Percentiles rank a stretch among this genome's conserved stretches.
phyloP scores from a whole-genome alignment of 2,888 invertebrate genomes.

The Gastrophysa polygoni region DNA sequence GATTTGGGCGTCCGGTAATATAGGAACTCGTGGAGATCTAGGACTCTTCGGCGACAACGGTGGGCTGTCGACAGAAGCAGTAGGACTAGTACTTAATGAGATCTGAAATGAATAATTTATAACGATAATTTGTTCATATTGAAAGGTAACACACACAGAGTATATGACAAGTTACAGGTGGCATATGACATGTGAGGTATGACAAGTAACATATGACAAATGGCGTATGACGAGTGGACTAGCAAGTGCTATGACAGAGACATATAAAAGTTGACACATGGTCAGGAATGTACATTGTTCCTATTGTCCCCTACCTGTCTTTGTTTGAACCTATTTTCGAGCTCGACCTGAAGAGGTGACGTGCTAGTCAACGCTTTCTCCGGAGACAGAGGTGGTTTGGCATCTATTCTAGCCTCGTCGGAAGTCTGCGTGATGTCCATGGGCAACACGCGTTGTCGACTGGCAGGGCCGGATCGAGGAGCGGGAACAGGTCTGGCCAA shows the following conservation, averaged over 20 bases:
- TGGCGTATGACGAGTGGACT: too few relatives aligned
- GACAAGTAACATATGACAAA: too few relatives aligned
- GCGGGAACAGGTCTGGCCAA: conserved; percentile 48
- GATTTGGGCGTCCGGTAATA: conserved; percentile 13
- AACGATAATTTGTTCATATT: too few relatives aligned
- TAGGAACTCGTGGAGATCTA: conserved; percentile 31
- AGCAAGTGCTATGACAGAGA: too few relatives aligned
- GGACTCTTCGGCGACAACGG: conserved; percentile 36
- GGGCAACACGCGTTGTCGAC: conserved; percentile 64
- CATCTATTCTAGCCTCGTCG: conserved; percentile 40
- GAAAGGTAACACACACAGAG: too few relatives aligned
- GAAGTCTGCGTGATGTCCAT: conserved; percentile 61
- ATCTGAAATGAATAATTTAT: too few relatives aligned
- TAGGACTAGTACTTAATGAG: conserved; percentile 31
- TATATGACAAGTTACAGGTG: too few relatives aligned
- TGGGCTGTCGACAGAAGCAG: conserved; percentile 18
- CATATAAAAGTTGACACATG: too few relatives aligned
- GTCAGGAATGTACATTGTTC: too few relatives aligned
- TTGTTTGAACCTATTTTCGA: conserved; percentile 51
- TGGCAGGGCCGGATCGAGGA: conserved; percentile 60
- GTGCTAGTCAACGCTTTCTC: conserved; percentile 37
- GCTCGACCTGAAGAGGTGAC: conserved; percentile 51
- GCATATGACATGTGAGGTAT: too few relatives aligned
- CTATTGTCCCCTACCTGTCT: conserved; percentile 37
- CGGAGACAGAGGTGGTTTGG: conserved; percentile 46